Evolutionary conservation across 2,113 vertebrate species (phyloP).

Genomic region (Psittacula cyanocephala): DNA sequence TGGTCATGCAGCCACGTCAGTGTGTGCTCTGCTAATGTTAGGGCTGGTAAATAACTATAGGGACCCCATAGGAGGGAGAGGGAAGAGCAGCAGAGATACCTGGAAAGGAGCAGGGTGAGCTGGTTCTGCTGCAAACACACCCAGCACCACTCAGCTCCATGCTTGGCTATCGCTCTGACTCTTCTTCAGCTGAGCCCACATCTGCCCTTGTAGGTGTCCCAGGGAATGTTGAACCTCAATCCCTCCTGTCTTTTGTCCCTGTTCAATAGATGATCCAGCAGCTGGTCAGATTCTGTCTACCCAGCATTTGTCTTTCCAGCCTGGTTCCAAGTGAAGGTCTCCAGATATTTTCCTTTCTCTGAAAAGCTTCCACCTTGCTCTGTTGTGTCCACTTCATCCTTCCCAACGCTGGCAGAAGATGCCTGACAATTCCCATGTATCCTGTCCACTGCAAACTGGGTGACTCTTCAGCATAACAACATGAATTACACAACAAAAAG

Average conservation of each 20-base stretch:
- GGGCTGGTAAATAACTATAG: background rate
- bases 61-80: background rate
- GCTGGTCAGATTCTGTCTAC: background rate
- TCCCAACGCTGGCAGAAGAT: background rate
- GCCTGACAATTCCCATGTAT: background rate
- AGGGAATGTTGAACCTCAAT: too few relatives aligned
- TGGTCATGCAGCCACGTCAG: background rate
- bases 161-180: background rate
- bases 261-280: background rate
- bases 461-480: background rate
- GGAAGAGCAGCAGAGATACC: background rate
- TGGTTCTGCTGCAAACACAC: background rate
- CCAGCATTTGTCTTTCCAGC: background rate
- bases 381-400: background rate
- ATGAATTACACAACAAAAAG: background rate
- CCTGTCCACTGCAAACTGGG: background rate
- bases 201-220: too few relatives aligned
- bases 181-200: too few relatives aligned
- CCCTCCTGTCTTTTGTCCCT: background rate
- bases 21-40: background rate
- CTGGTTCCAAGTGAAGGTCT: background rate
- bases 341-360: background rate
- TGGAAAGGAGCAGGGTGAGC: background rate
- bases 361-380: background rate
- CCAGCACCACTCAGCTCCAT: background rate